Conservation (phyloP, 2,888 invertebrate genomes). For the Hartigia nigra region DNA sequence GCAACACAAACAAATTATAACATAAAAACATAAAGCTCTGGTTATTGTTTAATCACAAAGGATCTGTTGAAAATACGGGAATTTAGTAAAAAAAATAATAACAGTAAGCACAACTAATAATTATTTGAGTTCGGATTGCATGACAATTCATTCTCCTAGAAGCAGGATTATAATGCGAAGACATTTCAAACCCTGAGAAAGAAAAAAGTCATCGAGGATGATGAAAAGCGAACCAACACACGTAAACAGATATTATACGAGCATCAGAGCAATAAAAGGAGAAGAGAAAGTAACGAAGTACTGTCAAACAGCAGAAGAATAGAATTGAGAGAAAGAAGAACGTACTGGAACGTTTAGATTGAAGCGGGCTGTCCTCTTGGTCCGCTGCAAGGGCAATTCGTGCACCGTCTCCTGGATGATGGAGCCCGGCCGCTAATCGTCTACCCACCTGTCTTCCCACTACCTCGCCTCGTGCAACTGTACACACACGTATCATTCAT, state of each 20-base stretch:
- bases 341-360: slow-evolving; percentile 87
- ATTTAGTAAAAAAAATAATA: background rate
- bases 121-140: background rate
- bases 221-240: background rate
- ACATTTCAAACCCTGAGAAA: background rate
- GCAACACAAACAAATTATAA: background rate
- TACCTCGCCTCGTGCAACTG: slow-evolving; percentile 65
- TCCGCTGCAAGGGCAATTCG: slow-evolving; percentile 71
- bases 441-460: slow-evolving; percentile 68
- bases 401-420: slow-evolving; percentile 69
- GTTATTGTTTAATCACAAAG: background rate
- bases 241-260: background rate
- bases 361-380: slow-evolving; percentile 86
- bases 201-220: background rate
- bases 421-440: slow-evolving; percentile 68
- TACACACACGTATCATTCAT: slow-evolving; percentile 38
- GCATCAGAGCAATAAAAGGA: background rate
- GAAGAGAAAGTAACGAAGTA: slow-evolving; percentile 7
- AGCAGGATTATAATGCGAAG: background rate
- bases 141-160: background rate
- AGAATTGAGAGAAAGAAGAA: slow-evolving; percentile 63
- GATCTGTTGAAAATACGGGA: background rate
- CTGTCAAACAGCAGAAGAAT: slow-evolving; percentile 1
- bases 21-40: background rate
- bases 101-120: background rate